Evolutionary conservation across 2,113 vertebrate species (phyloP), one percentile per base, ranked within the genome.

Genomic region (Orycteropus afer): DNA sequence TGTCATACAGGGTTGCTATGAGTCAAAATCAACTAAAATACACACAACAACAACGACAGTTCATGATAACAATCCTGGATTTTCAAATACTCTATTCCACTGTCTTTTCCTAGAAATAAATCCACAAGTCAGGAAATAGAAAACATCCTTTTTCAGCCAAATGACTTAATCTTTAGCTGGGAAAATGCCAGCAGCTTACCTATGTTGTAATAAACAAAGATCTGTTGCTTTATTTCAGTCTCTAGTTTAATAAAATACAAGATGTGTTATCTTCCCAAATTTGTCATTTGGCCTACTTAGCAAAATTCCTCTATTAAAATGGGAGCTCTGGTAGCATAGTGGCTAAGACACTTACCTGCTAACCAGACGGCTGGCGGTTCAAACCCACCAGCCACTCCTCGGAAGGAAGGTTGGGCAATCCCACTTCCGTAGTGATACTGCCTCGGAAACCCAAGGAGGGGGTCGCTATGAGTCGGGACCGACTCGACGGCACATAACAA

Each of bases 71-170:
- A n/a, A 67, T 17, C 34, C 65, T 37, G 34, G 7, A 37, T 67
- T 37, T 37, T n/a, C 65, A 34, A n/a, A n/a, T n/a, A n/a, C n/a
- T n/a, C n/a, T n/a, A n/a, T 74, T 95, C 87, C 57, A 67, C 34
- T 89, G 34, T 42, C 63, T 81, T 86, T 90, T 90, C 74, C 81
- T 57, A 3, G 20, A 80, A 95, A 93, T 59, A 93, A 74, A 90
- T 57, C 34, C 22, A 63, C 63, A 93, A 93, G 25, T 9, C 15
- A 90, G 47, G 32, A 89, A 95, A 74, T 47, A 86, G 53, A 74
- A 93, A 53, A 18, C 34, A 86, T 73, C 18, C 42, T 65, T 81
- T 92, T 92, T 89, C 27, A 89, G 73, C 25, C 63, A 79, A 55
- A 85, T 49, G 69, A 77, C 29, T 85, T 65, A 73, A 85, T 12